A percentile compares a stretch with the other conserved stretches of the same genome.
phyloP scores from a whole-genome alignment of 2,797 vertebrate species.

The Tokudaia muenninki region DNA sequence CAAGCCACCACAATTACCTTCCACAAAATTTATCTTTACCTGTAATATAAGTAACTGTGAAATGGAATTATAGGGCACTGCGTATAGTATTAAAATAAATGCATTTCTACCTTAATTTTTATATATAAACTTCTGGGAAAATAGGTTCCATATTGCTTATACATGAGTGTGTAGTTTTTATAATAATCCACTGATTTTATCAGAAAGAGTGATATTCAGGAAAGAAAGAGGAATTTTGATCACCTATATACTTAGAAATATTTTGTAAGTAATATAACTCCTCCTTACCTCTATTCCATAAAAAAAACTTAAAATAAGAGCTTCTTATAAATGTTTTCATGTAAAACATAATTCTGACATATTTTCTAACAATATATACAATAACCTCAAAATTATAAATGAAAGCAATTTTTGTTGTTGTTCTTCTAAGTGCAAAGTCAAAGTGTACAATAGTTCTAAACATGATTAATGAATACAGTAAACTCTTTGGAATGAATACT shows the following conservation, averaged over 20 bases:
- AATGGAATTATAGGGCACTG: slow-evolving; percentile 54
- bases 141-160: not conserved
- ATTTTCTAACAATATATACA: slow-evolving; percentile 21
- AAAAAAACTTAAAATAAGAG: slow-evolving; percentile 44
- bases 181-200: slow-evolving; percentile 26
- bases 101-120: slow-evolving; percentile 35
- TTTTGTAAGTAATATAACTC: slow-evolving; percentile 21
- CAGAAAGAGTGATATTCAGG: slow-evolving; percentile 2
- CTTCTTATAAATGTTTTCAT: slow-evolving; percentile 21
- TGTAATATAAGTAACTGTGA: slow-evolving; percentile 52
- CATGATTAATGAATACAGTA: not conserved
- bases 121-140: not conserved
- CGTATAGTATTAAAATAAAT: slow-evolving; percentile 17
- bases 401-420: slow-evolving; percentile 30
- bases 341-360: not conserved
- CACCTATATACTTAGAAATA: slow-evolving; percentile 15
- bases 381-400: slow-evolving; percentile 47
- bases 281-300: not conserved
- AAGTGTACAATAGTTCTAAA: slow-evolving; percentile 8
- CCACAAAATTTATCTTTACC: slow-evolving; percentile 37
- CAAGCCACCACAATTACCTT: not conserved
- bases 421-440: slow-evolving; percentile 24
- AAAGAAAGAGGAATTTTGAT: slow-evolving; percentile 32
- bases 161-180: slow-evolving; percentile 33
- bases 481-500: slow-evolving; percentile 28